Evolutionary conservation across 1,140 invertebrate genomes (phyloP).

Genomic region (Drosophila littoralis): DNA sequence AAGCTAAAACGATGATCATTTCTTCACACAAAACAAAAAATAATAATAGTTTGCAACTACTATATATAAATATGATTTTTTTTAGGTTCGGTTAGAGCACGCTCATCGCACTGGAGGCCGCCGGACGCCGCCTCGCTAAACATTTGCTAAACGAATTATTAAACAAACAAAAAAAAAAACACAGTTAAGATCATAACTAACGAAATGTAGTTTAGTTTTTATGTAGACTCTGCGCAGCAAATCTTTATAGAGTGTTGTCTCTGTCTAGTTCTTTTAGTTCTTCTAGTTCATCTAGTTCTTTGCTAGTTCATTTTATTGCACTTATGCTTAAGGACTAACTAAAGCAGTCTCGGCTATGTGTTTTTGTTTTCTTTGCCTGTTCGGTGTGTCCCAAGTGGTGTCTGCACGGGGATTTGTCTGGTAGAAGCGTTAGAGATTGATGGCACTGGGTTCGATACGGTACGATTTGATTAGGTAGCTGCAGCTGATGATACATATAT

Average conservation of each 20-base stretch:
- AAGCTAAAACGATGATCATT: conserved; percentile 47
- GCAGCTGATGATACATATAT: background rate
- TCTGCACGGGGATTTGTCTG: conserved; percentile 10
- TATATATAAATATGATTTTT: conserved; percentile 49
- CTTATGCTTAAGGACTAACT: conserved; percentile 75
- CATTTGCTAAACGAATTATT: conserved; percentile 37
- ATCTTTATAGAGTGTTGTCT: conserved; percentile 38
- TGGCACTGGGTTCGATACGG: conserved; percentile 48
- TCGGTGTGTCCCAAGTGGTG: conserved; percentile 2
- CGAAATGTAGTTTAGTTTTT: conserved; percentile 31
- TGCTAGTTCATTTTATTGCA: conserved; percentile 59
- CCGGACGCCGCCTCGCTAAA: conserved; percentile 9
- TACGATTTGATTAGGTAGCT: conserved; percentile 15
- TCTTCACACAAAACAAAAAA: conserved; percentile 31
- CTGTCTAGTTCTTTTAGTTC: conserved; percentile 2
- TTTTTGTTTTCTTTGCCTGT: conserved; percentile 36
- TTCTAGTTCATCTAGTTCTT: conserved; percentile 12
- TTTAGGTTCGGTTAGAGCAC: conserved; percentile 64
- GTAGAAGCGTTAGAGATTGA: conserved; percentile 28
- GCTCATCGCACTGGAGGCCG: conserved; percentile 60
- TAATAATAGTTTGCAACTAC: conserved; percentile 27
- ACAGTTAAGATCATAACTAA: conserved; percentile 41
- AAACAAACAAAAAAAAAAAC: conserved; percentile 38
- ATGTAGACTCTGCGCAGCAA: conserved; percentile 76
- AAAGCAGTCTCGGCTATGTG: conserved; percentile 78